Percentiles rank a stretch among this genome's conserved stretches.
Evolutionary conservation across 2,113 vertebrate genomes (phyloP).

Genomic region (Monopterus albus): DNA sequence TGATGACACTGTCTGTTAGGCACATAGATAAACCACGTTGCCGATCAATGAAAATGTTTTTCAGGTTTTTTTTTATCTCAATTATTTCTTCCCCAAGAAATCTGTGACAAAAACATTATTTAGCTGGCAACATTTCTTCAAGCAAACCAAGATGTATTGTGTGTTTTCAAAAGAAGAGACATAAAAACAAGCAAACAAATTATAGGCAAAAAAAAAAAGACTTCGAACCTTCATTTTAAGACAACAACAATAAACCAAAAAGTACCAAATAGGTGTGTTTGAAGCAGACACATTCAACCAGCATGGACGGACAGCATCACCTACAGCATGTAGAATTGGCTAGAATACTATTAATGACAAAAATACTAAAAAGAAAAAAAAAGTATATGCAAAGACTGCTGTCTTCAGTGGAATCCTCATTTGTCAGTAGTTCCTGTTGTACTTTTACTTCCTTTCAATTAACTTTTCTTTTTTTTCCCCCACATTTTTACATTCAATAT

Average conservation of each 20-base stretch:
- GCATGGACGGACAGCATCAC: slow-evolving; percentile 66
- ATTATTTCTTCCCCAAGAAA: slow-evolving; percentile 20
- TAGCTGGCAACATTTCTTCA: slow-evolving; percentile 34
- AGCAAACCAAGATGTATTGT: slow-evolving; percentile 21
- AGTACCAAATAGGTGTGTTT: slow-evolving; percentile 64
- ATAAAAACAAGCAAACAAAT: slow-evolving; percentile 37
- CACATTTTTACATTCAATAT: neutral
- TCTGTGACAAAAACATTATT: slow-evolving; percentile 40
- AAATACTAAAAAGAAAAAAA: slow-evolving; percentile 33
- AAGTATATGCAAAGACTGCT: slow-evolving; percentile 56
- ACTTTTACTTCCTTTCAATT: slow-evolving; percentile 37
- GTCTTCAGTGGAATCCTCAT: slow-evolving; percentile 60
- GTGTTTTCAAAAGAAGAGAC: slow-evolving; percentile 29
- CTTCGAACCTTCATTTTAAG: slow-evolving; percentile 74
- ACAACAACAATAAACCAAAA: slow-evolving; percentile 48
- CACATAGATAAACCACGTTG: neutral
- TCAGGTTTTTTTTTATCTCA: slow-evolving; percentile 48
- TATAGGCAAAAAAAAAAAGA: slow-evolving; percentile 46
- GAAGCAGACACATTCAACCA: slow-evolving; percentile 67
- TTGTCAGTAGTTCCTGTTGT: slow-evolving; percentile 68
- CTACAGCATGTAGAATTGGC: slow-evolving; percentile 58
- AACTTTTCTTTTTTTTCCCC: slow-evolving; percentile 3
- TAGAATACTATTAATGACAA: slow-evolving; percentile 61
- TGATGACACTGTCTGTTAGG: slow-evolving; percentile 2
- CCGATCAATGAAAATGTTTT: slow-evolving; percentile 24